A percentile compares a stretch with the other conserved stretches of the same genome.
Conservation (phyloP, 2,888 invertebrate species). For the Tuberolachnus salignus region DNA sequence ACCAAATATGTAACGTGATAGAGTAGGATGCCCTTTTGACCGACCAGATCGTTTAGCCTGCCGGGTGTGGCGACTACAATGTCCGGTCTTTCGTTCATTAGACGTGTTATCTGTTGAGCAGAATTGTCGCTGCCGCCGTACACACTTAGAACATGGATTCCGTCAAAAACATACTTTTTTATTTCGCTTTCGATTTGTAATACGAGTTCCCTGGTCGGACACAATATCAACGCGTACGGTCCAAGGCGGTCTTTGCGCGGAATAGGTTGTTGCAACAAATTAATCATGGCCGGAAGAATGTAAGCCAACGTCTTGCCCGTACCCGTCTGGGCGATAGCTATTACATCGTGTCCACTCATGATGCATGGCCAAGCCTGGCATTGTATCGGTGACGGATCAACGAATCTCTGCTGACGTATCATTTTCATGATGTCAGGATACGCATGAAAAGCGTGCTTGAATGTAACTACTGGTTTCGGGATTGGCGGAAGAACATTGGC, state of each 20-base stretch:
- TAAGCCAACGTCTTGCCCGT: conserved; percentile 93
- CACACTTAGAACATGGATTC: conserved; percentile 79
- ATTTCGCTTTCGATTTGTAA: conserved; percentile 92
- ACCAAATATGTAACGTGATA: conserved; percentile 79
- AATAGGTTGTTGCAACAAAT: conserved; percentile 82
- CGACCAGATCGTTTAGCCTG: conserved; percentile 84
- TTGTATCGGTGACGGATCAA: conserved; percentile 89
- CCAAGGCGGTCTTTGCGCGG: conserved; percentile 76
- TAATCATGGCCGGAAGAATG: conserved; percentile 88
- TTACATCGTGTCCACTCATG: conserved; percentile 87
- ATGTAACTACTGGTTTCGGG: conserved; percentile 79
- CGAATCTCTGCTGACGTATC: conserved; percentile 80
- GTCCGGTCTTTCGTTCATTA: conserved; percentile 77
- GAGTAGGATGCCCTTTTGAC: conserved; percentile 63
- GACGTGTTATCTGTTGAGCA: conserved; percentile 75
- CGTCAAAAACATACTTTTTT: conserved; percentile 83
- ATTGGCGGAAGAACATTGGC: conserved; percentile 61
- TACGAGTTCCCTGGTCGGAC: conserved; percentile 92
- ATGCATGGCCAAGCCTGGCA: conserved; percentile 94
- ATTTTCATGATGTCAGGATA: conserved; percentile 85
- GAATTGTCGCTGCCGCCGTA: conserved; percentile 86
- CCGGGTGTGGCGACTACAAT: conserved; percentile 96
- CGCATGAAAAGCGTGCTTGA: conserved; percentile 71
- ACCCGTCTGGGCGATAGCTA: conserved; percentile 95
- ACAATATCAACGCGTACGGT: conserved; percentile 85